Base-by-base conservation (phyloP, 2,797 vertebrate species). In the Corythornis leucogaster region DNA sequence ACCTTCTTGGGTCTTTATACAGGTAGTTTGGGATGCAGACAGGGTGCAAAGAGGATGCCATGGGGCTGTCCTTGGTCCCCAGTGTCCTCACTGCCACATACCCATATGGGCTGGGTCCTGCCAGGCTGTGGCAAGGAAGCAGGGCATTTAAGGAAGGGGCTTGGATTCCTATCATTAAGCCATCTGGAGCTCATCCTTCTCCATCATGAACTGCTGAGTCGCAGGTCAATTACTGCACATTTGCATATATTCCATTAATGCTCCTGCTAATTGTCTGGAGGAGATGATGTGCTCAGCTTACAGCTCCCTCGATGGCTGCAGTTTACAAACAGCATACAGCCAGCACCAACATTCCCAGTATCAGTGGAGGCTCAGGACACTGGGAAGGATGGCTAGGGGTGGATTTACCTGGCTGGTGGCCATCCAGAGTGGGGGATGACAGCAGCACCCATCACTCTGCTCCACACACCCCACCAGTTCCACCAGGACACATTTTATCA, bases 211-310 rank as follows among this genome's bases (percentile, higher is more conserved):
- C 90, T 80, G 93, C 31, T 3, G 90, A 81, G 94, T 90, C 11
- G 18, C 79, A 85, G 97, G 97, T 97, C 97, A 97, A 97, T 97
- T 97, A 97, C 95, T 8, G 80, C 74, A 4, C 81, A 97, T 97
- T 97, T 97, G 96, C 97, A 97, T 97, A 96, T 89, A 93, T 96
- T 95, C 96, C 96, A 96, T 97, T 97, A 97, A 97, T 95, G 96
- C 87, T 85, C 42, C 92, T 82, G 86, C 95, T 97, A 97, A 97
- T 97, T 97, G 96, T 96, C 97, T 96, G 40, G 73, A 92, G 92
- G 92, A 92, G 97, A 96, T 97, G 95, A 97, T 93, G 95, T n/a
- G 82, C 85, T 77, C 59, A 55, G 61, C 92, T 93, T 64, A 81
- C 46, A 8, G 43, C 82, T 94, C 89, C 84, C 86, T 38, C 1